Conservation (phyloP, 2,113 vertebrate species). For the Suncus etruscus region DNA sequence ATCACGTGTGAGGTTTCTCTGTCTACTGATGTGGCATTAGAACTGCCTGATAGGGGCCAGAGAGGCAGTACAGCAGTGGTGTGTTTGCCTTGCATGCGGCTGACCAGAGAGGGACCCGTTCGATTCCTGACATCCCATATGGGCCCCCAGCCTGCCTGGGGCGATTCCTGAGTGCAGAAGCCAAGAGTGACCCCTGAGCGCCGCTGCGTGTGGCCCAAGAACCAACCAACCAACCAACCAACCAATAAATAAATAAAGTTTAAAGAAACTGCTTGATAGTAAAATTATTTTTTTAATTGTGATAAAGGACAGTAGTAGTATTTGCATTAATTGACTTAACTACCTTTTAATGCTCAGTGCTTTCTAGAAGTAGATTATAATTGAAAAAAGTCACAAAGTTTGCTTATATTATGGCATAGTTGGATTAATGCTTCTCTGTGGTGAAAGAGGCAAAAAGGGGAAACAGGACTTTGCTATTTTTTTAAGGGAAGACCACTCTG, state of each 20-base stretch:
- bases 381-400: not conserved
- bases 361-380: constrained; percentile 28
- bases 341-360: not conserved
- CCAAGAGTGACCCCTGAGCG: too few species aligned
- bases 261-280: not conserved
- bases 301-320: not conserved
- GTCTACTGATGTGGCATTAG: not conserved
- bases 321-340: constrained; percentile 6
- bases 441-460: not conserved
- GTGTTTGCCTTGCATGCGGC: too few species aligned
- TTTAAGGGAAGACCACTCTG: not conserved
- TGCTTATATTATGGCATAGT: not conserved
- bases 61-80: too few species aligned
- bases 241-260: too few species aligned
- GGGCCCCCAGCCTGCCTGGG: too few species aligned
- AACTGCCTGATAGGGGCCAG: too few species aligned
- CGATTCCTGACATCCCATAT: too few species aligned
- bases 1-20: not conserved
- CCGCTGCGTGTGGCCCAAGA: too few species aligned
- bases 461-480: not conserved
- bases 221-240: too few species aligned
- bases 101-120: too few species aligned
- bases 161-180: too few species aligned
- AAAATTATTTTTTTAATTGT: not conserved
- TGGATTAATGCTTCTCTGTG: not conserved